Conservation (phyloP, 1,140 invertebrate genomes). For the Habropoda laboriosa region DNA sequence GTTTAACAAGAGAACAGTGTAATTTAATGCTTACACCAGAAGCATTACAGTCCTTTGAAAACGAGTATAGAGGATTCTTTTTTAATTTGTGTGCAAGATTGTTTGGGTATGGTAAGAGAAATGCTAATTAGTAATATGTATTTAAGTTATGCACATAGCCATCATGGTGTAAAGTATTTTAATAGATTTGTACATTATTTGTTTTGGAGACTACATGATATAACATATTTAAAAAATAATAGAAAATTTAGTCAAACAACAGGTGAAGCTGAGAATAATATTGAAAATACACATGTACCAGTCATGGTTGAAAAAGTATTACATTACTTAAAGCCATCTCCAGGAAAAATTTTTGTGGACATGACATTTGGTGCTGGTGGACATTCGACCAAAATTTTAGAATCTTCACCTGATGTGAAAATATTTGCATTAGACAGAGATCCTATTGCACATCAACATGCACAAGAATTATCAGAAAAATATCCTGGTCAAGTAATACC, state of each 20-base stretch:
- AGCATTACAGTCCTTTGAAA: conserved; percentile 84
- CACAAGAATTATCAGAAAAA: conserved; percentile 84
- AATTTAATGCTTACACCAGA: conserved; percentile 87
- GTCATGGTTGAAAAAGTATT: conserved; percentile 88
- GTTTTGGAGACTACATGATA: neutral
- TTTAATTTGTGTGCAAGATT: conserved; percentile 7
- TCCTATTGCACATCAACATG: conserved; percentile 88
- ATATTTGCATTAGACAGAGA: conserved; percentile 95
- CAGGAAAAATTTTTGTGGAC: conserved; percentile 87
- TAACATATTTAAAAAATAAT: neutral
- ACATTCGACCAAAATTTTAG: conserved; percentile 87
- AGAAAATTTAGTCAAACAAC: conserved; percentile 28
- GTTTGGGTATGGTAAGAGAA: neutral
- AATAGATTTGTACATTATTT: neutral
- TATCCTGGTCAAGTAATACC: conserved; percentile 89
- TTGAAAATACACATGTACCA: conserved; percentile 83
- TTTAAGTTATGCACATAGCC: neutral
- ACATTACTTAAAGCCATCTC: conserved; percentile 84
- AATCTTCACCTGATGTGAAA: conserved; percentile 81
- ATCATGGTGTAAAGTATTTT: conserved; percentile 2
- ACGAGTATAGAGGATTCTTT: conserved; percentile 80
- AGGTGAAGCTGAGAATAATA: neutral
- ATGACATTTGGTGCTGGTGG: conserved; percentile 98
- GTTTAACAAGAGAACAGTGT: conserved; percentile 87
- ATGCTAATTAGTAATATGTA: neutral